A percentile compares a stretch with the other conserved stretches of the same genome.
These are phyloP conservation scores for Cyphomyrus discorhynchus DNA, from an alignment of 2,113 vertebrate species.

Conservation along the genomic window DNA sequence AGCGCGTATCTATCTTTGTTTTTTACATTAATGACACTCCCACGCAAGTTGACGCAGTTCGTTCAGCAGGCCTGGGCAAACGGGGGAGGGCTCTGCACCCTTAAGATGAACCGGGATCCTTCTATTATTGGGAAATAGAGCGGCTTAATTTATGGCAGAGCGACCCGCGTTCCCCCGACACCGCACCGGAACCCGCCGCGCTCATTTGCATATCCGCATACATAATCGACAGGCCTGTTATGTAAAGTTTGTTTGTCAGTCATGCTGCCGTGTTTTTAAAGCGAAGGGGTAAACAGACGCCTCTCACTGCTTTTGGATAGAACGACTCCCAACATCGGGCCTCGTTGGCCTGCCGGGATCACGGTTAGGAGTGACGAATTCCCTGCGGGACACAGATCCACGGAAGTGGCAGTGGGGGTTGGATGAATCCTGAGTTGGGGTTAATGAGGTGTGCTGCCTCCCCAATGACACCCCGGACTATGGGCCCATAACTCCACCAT, in stretches of 20 bases:
- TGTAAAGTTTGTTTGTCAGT: neutral
- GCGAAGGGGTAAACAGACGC: neutral
- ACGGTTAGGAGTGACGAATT: neutral
- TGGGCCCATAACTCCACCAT: neutral
- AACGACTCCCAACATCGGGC: neutral
- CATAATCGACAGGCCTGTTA: neutral
- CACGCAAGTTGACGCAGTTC: neutral
- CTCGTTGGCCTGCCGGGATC: neutral
- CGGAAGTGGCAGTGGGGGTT: neutral
- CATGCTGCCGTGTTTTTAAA: neutral
- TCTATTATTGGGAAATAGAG: neutral
- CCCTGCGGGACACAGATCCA: neutral
- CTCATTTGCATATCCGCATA: constrained; percentile 24
- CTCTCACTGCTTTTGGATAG: neutral
- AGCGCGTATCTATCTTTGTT: neutral
- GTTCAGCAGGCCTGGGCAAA: neutral
- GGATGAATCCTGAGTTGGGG: neutral
- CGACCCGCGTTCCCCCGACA: constrained; percentile 16
- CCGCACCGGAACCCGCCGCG: constrained; percentile 13
- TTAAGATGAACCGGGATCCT: neutral
- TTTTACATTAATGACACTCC: neutral
- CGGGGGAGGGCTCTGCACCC: neutral
- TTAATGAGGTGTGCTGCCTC: neutral
- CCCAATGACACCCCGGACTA: neutral
- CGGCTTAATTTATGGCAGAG: constrained; percentile 12